Evolutionary conservation across 2,113 vertebrate genomes (phyloP), one percentile per base, ranked within the genome.

Genomic region (Cyprinodon variegatus): DNA sequence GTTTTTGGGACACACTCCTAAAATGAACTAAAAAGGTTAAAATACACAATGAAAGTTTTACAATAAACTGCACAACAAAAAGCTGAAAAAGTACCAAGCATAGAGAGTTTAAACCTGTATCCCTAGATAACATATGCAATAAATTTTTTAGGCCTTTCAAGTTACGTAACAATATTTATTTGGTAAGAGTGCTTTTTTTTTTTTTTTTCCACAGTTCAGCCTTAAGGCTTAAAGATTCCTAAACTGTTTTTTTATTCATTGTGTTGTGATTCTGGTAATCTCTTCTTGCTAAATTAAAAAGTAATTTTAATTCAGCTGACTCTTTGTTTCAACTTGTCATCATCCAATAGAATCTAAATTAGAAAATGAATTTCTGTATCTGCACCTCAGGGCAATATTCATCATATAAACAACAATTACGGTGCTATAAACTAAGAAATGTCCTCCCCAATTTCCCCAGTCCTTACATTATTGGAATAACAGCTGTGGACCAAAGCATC

Each of bases 161-260:
- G 12, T 20, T 11, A 20, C 13, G 17, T 4, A 45, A 22, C 15
- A 38, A 38, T 62, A 38, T 39, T 59, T n/a, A 59, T 5, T 36
- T 62, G 12, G 29, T 29, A 29, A 29, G 29, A 39, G 61, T 29
- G 41, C 20, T 45, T 3, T 20, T 41, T n/a, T 62, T 38, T 39
- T 17, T 63, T 38, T 38, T 63, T 40, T 41, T 29, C 9, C 11
- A 40, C 20, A 41, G n/a, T 63, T 62, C 22, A 46, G 4, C 39
- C 70, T 38, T 65, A 69, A 65, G 62, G 66, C 63, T 76, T 63
- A 64, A 43, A 59, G 15, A 0, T 15, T 36, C 70, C 45, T 53
- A 15, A 22, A 15, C 48, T 43, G 29, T 53, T 63, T n/a, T 39
- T 63, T 38, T 41, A 11, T 68, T 29, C n/a, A 41, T 76, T 64